Percentiles rank a stretch among this genome's conserved stretches.
Evolutionary conservation across 2,113 vertebrate species (phyloP).

Genomic region (Psammodynastes pulverulentus): DNA sequence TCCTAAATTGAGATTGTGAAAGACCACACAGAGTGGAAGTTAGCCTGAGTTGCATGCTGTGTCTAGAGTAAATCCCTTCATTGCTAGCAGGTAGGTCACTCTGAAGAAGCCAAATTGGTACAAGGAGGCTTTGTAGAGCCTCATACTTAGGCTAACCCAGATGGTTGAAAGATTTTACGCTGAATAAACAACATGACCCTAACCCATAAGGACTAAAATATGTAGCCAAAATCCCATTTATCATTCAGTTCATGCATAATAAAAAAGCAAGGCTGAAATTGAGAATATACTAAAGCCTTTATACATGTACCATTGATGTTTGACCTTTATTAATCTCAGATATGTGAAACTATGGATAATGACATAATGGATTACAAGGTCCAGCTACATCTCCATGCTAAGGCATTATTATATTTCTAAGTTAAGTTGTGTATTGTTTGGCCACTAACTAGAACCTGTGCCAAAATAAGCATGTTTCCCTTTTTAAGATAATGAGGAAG

Average conservation of each 20-base stretch:
- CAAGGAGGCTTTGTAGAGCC: neutral
- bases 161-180: neutral
- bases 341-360: neutral
- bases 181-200: neutral
- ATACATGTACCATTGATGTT: neutral
- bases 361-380: neutral
- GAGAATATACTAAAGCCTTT: neutral
- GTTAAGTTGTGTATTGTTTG: neutral
- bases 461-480: constrained; percentile 19
- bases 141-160: neutral
- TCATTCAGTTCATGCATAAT: neutral
- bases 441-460: constrained; percentile 22
- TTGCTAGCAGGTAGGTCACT: neutral
- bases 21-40: neutral
- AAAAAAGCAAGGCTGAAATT: neutral
- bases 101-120: neutral
- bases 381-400: constrained; percentile 8
- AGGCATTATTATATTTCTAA: neutral
- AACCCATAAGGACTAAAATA: neutral
- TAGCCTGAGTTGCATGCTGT: neutral
- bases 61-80: neutral
- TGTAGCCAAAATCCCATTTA: neutral
- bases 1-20: neutral
- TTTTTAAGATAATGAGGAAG: neutral
- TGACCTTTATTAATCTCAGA: neutral